phyloP scores from a whole-genome alignment of 2,113 vertebrate species.

The Chrysemys picta region DNA sequence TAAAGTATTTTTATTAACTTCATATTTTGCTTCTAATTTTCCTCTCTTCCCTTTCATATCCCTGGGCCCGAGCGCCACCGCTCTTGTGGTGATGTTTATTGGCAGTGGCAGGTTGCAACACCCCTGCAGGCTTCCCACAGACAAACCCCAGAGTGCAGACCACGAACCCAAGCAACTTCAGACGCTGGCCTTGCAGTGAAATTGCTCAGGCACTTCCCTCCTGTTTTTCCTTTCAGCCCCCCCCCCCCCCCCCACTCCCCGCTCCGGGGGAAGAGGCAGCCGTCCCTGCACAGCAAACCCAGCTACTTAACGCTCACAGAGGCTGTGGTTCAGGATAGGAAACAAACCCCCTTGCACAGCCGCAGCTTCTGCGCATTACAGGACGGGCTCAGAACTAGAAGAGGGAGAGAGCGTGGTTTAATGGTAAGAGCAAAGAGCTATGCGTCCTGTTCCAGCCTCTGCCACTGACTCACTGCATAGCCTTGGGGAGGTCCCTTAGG shows the following conservation, averaged over 20 bases:
- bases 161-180: constrained; percentile 53
- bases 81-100: constrained; percentile 74
- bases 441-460: background rate
- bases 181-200: constrained; percentile 55
- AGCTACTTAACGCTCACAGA: background rate
- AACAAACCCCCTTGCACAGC: background rate
- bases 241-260: fast-evolving
- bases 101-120: constrained; percentile 73
- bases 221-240: background rate
- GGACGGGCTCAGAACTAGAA: background rate
- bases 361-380: background rate
- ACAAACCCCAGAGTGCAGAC: constrained; percentile 70
- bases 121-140: constrained; percentile 73
- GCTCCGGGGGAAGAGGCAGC: constrained; percentile 46
- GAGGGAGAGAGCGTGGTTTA: background rate
- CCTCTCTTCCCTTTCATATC: constrained; percentile 74
- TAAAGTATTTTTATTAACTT: constrained; percentile 82
- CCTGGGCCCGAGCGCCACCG: constrained; percentile 51
- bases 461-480: background rate
- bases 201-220: constrained; percentile 67
- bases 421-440: background rate
- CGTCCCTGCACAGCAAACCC: constrained; percentile 33
- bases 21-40: constrained; percentile 80
- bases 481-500: background rate
- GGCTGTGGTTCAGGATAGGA: background rate